A percentile compares a stretch with the other conserved stretches of the same genome.
phyloP scores from a whole-genome alignment of 2,888 invertebrate genomes.

The Pseudococcus viburni region DNA sequence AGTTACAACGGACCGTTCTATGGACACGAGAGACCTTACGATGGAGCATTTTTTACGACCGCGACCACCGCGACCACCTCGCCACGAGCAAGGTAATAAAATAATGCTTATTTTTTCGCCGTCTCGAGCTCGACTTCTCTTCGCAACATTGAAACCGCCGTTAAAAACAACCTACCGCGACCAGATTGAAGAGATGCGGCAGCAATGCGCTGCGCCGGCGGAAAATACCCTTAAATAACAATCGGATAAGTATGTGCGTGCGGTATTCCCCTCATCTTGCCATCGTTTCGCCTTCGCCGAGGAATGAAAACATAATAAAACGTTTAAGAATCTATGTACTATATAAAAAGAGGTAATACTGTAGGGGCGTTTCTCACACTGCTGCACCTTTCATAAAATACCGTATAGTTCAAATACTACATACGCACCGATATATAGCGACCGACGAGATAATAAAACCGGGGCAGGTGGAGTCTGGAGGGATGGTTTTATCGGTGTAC shows the following conservation, averaged over 20 bases:
- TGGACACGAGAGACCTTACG: background rate
- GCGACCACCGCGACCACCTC: too few species aligned
- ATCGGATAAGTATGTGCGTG: conserved; percentile 16
- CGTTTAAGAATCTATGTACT: conserved; percentile 30
- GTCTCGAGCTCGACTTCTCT: background rate
- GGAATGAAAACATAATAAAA: conserved; percentile 27
- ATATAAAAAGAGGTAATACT: background rate
- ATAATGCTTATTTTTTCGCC: conserved; percentile 1
- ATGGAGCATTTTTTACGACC: background rate
- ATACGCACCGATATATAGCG: too few species aligned
- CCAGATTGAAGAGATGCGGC: background rate
- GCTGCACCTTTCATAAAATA: background rate
- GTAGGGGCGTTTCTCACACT: background rate
- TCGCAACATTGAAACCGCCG: conserved; percentile 1
- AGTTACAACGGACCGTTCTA: background rate
- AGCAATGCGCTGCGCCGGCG: background rate
- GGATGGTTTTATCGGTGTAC: background rate
- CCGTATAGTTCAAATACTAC: too few species aligned
- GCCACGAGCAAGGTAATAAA: background rate
- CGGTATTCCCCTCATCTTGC: background rate
- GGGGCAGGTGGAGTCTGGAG: background rate
- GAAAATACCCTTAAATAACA: conserved; percentile 27
- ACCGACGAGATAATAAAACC: background rate
- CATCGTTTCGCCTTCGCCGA: background rate
- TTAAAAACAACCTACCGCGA: conserved; percentile 36